These are phyloP conservation scores for Drosophila meridiana DNA, from an alignment of 2,888 invertebrate genomes.

Conservation along the genomic window DNA sequence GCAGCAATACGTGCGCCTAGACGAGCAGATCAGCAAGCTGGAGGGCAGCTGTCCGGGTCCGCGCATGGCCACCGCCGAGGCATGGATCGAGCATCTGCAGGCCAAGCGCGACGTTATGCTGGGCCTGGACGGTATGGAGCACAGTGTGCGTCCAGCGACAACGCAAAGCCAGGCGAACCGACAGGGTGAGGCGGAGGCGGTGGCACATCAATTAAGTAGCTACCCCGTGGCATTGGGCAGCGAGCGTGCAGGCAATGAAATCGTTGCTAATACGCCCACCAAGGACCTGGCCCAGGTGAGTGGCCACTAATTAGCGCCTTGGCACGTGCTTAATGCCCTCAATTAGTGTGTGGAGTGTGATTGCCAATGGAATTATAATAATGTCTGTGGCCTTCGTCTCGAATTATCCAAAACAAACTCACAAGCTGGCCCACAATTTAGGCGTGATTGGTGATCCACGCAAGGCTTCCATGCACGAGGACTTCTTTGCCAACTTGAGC, in stretches of 20 bases:
- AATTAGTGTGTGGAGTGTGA: slow-evolving; percentile 6
- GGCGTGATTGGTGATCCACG: slow-evolving; percentile 81
- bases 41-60: slow-evolving; percentile 84
- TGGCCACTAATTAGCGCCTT: slow-evolving; percentile 45
- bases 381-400: slow-evolving; percentile 19
- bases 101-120: slow-evolving; percentile 74
- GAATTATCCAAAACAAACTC: slow-evolving; percentile 7
- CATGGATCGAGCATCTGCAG: slow-evolving; percentile 84
- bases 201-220: slow-evolving; percentile 19
- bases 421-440: slow-evolving; percentile 82
- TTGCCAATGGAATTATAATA: slow-evolving; percentile 1
- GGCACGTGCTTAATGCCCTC: slow-evolving; percentile 23
- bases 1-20: slow-evolving; percentile 82
- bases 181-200: slow-evolving; percentile 17
- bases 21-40: slow-evolving; percentile 82
- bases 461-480: slow-evolving; percentile 84
- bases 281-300: slow-evolving; percentile 82
- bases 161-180: neutral
- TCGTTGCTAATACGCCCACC: slow-evolving; percentile 77
- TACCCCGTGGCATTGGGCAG: slow-evolving; percentile 39
- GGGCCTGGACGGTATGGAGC: slow-evolving; percentile 60
- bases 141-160: slow-evolving; percentile 4
- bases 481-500: slow-evolving; percentile 84
- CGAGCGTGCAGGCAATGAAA: slow-evolving; percentile 55
- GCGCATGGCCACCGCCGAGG: slow-evolving; percentile 83